Evolutionary conservation across 2,797 vertebrate species (phyloP).

Genomic region (Calcarius lapponicus): DNA sequence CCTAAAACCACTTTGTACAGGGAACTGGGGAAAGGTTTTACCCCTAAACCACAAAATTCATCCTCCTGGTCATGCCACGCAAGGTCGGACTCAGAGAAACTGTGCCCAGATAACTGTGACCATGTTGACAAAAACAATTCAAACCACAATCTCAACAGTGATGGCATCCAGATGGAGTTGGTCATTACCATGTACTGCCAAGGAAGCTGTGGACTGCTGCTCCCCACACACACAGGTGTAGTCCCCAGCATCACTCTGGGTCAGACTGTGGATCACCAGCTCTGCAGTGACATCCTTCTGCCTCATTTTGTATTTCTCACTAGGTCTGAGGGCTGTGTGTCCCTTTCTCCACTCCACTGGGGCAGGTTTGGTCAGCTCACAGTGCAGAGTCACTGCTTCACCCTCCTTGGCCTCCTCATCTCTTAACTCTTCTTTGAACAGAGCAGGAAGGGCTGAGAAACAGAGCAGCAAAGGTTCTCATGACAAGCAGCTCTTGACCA

Average conservation of each 20-base stretch:
- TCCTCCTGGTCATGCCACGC: fast-evolving
- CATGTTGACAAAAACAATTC: background rate
- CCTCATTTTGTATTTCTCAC: slow-evolving; percentile 65
- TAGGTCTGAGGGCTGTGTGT: background rate
- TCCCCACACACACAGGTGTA: slow-evolving; percentile 81
- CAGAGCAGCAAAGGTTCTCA: slow-evolving; percentile 11
- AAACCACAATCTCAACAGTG: fast-evolving
- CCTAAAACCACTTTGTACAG: fast-evolving
- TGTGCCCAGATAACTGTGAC: fast-evolving
- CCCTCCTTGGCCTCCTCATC: slow-evolving; percentile 60
- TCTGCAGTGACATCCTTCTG: slow-evolving; percentile 64
- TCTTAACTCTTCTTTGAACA: slow-evolving; percentile 68
- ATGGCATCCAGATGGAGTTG: background rate
- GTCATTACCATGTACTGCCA: slow-evolving; percentile 65
- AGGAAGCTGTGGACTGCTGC: slow-evolving; percentile 25
- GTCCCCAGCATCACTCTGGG: slow-evolving; percentile 78
- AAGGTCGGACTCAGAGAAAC: background rate
- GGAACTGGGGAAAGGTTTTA: fast-evolving
- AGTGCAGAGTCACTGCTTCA: slow-evolving; percentile 39
- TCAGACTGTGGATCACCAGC: slow-evolving; percentile 51
- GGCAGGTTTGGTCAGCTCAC: slow-evolving; percentile 62
- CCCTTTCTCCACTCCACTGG: slow-evolving; percentile 69
- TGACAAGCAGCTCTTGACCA: background rate
- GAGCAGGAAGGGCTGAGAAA: slow-evolving; percentile 63
- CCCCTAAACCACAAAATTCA: background rate